Percentiles rank a stretch among this genome's conserved stretches.
Conservation (phyloP, 2,797 vertebrate genomes). For the Sternarchorhynchus goeldii region DNA sequence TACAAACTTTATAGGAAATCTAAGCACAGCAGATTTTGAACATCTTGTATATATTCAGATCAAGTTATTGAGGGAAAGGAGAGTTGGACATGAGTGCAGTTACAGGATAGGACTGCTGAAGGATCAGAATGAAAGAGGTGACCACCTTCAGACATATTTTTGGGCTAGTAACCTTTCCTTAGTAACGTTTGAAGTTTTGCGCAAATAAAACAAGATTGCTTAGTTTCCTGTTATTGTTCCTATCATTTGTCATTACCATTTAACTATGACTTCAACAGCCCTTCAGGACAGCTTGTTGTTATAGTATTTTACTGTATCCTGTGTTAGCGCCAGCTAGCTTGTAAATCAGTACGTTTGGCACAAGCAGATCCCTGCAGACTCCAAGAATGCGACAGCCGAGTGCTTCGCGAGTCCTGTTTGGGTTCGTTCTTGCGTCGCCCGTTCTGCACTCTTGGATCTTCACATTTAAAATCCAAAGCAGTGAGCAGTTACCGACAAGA, state of each 20-base stretch:
- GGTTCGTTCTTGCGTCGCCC: not conserved
- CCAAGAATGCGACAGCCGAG: slow-evolving; percentile 6
- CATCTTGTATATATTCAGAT: not conserved
- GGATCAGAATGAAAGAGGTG: not conserved
- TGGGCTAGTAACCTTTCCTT: slow-evolving; percentile 9
- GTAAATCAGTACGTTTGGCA: not conserved
- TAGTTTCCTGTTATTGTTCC: slow-evolving; percentile 33
- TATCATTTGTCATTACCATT: slow-evolving; percentile 32
- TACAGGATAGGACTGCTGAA: not conserved
- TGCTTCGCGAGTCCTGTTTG: not conserved
- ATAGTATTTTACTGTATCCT: slow-evolving; percentile 32
- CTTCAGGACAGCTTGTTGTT: slow-evolving; percentile 31
- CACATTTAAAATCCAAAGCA: too few species aligned
- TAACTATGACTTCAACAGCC: slow-evolving; percentile 40
- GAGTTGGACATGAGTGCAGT: slow-evolving; percentile 36
- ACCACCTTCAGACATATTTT: not conserved
- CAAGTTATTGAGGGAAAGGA: slow-evolving; percentile 13
- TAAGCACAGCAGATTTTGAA: not conserved
- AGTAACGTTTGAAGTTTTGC: slow-evolving; percentile 15
- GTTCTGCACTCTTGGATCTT: not conserved
- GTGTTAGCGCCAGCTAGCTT: not conserved
- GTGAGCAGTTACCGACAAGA: too few species aligned
- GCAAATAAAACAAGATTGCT: slow-evolving; percentile 21
- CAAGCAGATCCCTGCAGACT: slow-evolving; percentile 6
- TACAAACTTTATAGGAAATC: not conserved